Percentiles rank a stretch among this genome's conserved stretches.
Conservation (phyloP, 2,888 invertebrate species). For the Pterobdella sp. region DNA sequence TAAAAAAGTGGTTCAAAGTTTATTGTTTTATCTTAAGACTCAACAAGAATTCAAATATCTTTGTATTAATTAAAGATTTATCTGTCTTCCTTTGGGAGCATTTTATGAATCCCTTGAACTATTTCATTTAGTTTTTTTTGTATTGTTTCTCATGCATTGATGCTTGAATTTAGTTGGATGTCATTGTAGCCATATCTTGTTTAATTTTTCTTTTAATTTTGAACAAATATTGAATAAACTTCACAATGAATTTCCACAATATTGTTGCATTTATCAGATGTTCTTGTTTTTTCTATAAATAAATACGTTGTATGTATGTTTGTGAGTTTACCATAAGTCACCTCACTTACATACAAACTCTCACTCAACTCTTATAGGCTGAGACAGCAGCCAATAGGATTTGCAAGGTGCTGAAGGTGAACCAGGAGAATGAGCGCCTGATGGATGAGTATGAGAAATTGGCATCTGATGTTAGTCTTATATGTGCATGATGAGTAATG, state of each 20-base stretch:
- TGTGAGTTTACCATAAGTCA: not conserved
- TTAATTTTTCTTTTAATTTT: not conserved
- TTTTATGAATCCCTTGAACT: too few relatives aligned
- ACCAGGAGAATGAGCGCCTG: conserved; percentile 98
- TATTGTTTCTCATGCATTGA: too few relatives aligned
- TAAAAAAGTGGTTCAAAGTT: too few relatives aligned
- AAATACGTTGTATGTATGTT: not conserved
- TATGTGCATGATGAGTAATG: too few relatives aligned
- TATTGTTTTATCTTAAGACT: too few relatives aligned
- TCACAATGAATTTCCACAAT: not conserved
- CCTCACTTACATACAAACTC: not conserved
- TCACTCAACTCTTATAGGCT: conserved; percentile 62
- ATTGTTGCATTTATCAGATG: not conserved
- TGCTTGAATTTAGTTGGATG: too few relatives aligned
- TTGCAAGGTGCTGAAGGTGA: conserved; percentile 98
- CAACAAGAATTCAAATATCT: too few relatives aligned
- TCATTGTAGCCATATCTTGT: too few relatives aligned
- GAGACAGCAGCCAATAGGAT: conserved; percentile 99
- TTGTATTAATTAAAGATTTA: too few relatives aligned
- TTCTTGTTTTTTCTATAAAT: not conserved
- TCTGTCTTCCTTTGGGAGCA: too few relatives aligned
- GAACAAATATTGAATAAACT: not conserved
- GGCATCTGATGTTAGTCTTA: conserved; percentile 83
- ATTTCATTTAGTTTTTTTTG: too few relatives aligned
- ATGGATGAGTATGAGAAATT: conserved; percentile 99